These are phyloP conservation scores for Syncerus caffer DNA, from an alignment of 2,797 vertebrate genomes.

Conservation along the genomic window DNA sequence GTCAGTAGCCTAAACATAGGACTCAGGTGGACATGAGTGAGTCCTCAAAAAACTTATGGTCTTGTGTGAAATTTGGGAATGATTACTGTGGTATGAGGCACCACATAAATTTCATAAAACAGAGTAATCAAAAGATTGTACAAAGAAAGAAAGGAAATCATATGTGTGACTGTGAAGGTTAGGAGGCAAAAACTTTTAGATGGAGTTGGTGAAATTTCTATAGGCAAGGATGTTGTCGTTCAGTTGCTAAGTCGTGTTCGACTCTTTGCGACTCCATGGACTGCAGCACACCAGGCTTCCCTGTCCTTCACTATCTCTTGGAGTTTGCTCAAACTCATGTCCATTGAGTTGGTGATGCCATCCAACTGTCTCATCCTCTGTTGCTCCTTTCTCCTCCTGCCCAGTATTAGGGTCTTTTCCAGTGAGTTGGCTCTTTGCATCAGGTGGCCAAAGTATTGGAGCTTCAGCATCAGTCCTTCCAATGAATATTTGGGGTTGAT, in stretches of 20 bases:
- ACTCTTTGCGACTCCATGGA: neutral
- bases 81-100: neutral
- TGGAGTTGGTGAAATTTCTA: neutral
- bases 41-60: neutral
- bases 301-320: neutral
- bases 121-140: neutral
- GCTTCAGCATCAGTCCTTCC: neutral
- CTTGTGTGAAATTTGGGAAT: neutral
- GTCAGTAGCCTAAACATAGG: neutral
- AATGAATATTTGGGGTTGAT: neutral
- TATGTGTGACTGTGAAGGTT: accelerated
- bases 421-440: neutral
- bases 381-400: neutral
- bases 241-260: neutral
- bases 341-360: neutral
- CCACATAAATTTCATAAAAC: neutral
- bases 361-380: neutral
- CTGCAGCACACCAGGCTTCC: neutral
- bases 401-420: neutral
- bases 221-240: neutral
- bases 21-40: neutral
- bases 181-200: neutral
- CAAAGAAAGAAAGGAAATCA: neutral
- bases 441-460: neutral
- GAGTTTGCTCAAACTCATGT: neutral